Evolutionary conservation across 1,140 invertebrate genomes (phyloP).

Genomic region (Drosophila ohnishii): DNA sequence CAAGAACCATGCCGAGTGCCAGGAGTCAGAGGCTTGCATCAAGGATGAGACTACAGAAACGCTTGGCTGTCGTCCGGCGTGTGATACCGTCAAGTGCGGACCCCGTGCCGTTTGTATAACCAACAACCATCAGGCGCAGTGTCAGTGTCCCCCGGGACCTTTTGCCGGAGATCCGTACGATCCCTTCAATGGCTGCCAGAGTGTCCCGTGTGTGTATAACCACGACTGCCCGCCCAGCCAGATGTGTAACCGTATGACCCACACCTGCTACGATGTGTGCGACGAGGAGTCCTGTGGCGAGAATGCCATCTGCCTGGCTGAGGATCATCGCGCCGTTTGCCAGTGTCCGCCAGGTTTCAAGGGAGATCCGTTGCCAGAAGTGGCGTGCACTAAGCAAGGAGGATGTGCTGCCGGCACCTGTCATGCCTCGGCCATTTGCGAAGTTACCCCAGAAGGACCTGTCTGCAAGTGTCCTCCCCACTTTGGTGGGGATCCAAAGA

Average conservation of each 20-base stretch:
- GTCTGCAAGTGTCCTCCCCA: constrained; percentile 90
- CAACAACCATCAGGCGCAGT: constrained; percentile 94
- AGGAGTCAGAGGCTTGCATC: constrained; percentile 90
- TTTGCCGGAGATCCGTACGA: constrained; percentile 93
- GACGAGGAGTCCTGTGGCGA: constrained; percentile 91
- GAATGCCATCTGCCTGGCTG: constrained; percentile 94
- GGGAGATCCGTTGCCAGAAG: constrained; percentile 91
- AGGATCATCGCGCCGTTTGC: constrained; percentile 91
- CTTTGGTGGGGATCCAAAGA: constrained; percentile 89
- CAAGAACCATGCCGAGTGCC: constrained; percentile 90
- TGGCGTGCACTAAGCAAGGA: constrained; percentile 88
- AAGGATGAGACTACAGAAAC: constrained; percentile 79
- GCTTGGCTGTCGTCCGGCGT: constrained; percentile 89
- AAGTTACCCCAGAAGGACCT: constrained; percentile 86
- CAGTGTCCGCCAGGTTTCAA: constrained; percentile 92
- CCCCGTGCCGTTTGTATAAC: constrained; percentile 93
- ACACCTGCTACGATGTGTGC: constrained; percentile 92
- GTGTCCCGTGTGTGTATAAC: constrained; percentile 93
- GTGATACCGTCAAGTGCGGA: constrained; percentile 90
- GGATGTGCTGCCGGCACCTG: constrained; percentile 91
- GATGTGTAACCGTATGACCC: constrained; percentile 91
- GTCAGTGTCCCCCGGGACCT: constrained; percentile 92
- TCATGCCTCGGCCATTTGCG: constrained; percentile 91
- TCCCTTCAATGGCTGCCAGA: constrained; percentile 88
- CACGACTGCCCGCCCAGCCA: constrained; percentile 90